phyloP scores from a whole-genome alignment of 2,113 vertebrate species.

The Tupaia chinensis region DNA sequence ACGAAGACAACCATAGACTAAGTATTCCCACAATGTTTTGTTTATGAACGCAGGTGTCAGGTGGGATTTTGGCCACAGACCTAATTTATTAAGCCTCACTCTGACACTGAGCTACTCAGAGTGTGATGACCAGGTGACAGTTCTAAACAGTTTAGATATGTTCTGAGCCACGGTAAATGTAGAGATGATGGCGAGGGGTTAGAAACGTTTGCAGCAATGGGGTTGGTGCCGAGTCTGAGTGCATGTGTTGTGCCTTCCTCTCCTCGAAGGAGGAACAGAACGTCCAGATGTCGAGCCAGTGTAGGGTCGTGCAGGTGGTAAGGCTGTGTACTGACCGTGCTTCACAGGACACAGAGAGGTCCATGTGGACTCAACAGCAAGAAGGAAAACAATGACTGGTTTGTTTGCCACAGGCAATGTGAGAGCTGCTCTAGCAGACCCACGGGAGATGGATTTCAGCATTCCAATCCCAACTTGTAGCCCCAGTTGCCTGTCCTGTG shows the following conservation, averaged over 20 bases:
- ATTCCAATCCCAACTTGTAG: neutral
- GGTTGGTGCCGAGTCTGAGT: no score
- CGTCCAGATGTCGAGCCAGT: neutral
- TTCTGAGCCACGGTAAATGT: rapidly evolving
- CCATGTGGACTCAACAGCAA: neutral
- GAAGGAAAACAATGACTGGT: neutral
- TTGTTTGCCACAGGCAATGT: neutral
- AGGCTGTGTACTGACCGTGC: rapidly evolving
- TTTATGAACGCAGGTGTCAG: neutral
- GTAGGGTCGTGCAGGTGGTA: neutral
- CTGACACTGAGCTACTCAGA: neutral
- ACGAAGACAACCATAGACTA: neutral
- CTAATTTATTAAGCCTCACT: neutral
- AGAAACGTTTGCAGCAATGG: neutral
- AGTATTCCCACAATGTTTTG: neutral
- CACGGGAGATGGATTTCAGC: neutral
- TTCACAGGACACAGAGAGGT: neutral
- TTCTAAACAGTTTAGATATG: neutral
- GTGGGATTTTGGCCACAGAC: neutral
- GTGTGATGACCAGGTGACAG: no score
- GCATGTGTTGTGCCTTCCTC: neutral
- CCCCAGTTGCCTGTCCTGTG: neutral
- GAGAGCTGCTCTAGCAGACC: neutral
- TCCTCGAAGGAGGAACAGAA: neutral
- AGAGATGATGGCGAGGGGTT: neutral